phyloP scores from a whole-genome alignment of 2,888 invertebrate species.

The Agrochola macilenta region DNA sequence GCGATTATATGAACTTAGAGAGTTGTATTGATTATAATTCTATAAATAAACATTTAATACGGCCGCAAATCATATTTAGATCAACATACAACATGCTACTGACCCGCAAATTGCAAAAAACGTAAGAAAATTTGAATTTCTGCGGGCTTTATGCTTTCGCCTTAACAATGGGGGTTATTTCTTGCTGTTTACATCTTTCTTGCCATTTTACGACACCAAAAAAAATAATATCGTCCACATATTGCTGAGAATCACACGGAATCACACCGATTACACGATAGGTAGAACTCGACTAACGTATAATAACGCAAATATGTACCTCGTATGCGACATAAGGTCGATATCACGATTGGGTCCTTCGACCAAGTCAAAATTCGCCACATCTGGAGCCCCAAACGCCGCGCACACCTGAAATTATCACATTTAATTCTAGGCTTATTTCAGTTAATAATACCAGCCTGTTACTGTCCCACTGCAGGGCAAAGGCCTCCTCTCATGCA shows the following conservation, averaged over 20 bases:
- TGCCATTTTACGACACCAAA: not conserved
- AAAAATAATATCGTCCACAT: not conserved
- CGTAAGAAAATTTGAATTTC: no score
- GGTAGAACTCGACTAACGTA: not conserved
- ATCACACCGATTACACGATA: not conserved
- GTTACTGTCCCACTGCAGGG: no score
- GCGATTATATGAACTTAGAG: no score
- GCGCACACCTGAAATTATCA: slow-evolving; percentile 68
- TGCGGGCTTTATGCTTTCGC: no score
- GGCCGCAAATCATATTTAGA: no score
- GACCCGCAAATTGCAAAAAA: no score
- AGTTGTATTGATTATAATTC: no score
- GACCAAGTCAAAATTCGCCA: slow-evolving; percentile 61
- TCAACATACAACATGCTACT: no score
- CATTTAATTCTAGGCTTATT: not conserved
- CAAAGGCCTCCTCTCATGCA: no score
- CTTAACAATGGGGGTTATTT: not conserved
- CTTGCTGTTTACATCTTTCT: not conserved
- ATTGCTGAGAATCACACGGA: not conserved
- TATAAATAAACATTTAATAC: no score
- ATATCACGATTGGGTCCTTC: slow-evolving; percentile 69
- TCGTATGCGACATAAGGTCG: slow-evolving; percentile 65
- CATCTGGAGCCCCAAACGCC: slow-evolving; percentile 69
- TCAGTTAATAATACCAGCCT: no score
- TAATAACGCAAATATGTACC: slow-evolving; percentile 18